Base-by-base conservation (phyloP, 2,113 vertebrate genomes). In the Pantherophis guttatus region DNA sequence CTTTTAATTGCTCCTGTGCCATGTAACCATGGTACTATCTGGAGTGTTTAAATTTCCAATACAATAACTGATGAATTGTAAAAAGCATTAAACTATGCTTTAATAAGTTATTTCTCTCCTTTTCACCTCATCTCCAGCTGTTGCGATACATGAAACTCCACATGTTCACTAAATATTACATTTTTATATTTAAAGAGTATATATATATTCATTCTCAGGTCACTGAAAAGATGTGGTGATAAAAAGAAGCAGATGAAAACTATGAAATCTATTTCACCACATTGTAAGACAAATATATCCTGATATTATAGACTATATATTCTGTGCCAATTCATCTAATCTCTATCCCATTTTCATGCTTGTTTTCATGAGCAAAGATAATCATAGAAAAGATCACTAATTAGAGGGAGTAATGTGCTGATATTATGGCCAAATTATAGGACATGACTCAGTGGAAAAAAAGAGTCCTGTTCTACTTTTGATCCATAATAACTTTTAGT, bases 1-100 rank as follows among this genome's bases (percentile, higher is more conserved):
- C 93, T 95, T 96, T 95, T 95, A 96, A 94, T 96, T 93, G 93
- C 93, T 94, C 92, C 94, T 96, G 93, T 94, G 11, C 92, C 87
- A 0, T 92, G 81, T 92, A 94, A 96, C 94, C 93, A 0, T 0
- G 39, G 90, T 92, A 92, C 95, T 95, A 94, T 87, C 53, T 0
- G 0, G 86, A 62, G 58, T 88, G 87, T 29, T 96, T 93, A 0
- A 57, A 4, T 95, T 96, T 70, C 93, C 87, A 88, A 26, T 1
- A 91, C 33, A 92, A 95, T 92, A 96, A 96, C 94, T 95, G 93
- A 90, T 24, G 58, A 90, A 58, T 95, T 96, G 95, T 95, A 89
- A 86, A 89, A 48, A 52, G 55, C 29, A 91, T 93, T 88, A 94
- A 95, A 93, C 95, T 89, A 91, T 86, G 39, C 85, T 75, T 90